phyloP scores from a whole-genome alignment of 2,888 invertebrate genomes.

The Euclidia mi region DNA sequence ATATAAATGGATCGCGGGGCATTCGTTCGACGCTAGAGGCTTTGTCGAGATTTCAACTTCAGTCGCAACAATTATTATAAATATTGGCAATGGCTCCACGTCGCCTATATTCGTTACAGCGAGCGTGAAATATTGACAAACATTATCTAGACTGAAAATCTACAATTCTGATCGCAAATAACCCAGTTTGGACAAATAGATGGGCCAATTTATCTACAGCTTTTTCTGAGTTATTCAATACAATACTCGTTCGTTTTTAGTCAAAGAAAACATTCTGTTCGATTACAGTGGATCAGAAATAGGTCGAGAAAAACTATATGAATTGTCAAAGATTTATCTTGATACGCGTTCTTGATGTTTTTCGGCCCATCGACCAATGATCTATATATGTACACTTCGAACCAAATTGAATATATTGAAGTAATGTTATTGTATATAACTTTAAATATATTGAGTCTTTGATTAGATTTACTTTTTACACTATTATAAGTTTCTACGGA shows the following conservation, averaged over 20 bases:
- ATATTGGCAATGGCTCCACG: constrained; percentile 38
- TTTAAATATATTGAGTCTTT: too few species aligned
- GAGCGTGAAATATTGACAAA: constrained; percentile 41
- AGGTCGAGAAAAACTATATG: constrained; percentile 46
- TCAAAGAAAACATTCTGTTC: constrained; percentile 45
- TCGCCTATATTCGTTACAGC: constrained; percentile 27
- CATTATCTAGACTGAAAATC: constrained; percentile 52
- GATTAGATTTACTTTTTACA: too few species aligned
- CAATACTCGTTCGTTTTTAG: constrained; percentile 46
- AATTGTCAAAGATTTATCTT: constrained; percentile 48
- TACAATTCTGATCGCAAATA: constrained; percentile 56
- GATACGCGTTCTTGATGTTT: constrained; percentile 37
- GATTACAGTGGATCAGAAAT: constrained; percentile 43
- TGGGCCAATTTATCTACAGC: constrained; percentile 48
- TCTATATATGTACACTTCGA: constrained; percentile 22
- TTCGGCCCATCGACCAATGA: constrained; percentile 37
- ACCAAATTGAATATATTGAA: neutral
- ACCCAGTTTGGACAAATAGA: constrained; percentile 51
- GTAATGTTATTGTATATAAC: too few species aligned
- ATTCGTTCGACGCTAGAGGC: constrained; percentile 51
- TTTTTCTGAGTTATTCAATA: constrained; percentile 56
- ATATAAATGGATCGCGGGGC: constrained; percentile 67
- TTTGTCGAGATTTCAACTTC: constrained; percentile 58
- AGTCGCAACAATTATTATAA: constrained; percentile 54
- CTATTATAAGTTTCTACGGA: too few species aligned